Evolutionary conservation across 1,140 invertebrate genomes (phyloP), one percentile per base, ranked within the genome.

Genomic region (Zaprionus capensis): DNA sequence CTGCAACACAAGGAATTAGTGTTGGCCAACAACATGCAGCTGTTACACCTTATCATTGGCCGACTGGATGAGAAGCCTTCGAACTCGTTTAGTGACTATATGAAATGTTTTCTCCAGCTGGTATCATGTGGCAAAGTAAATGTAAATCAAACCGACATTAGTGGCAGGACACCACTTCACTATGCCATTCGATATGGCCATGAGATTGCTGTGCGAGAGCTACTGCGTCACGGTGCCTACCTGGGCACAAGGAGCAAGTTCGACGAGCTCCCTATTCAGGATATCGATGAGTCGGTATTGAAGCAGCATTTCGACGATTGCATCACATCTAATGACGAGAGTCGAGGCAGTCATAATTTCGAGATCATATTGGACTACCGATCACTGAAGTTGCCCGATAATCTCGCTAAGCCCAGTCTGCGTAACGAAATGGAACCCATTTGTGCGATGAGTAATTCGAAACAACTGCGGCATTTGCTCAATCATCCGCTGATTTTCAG

Each of bases 401-500:
- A 17, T 11, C 28, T 26, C 4, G 15, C 9, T 34, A 0, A 31
- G 7, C 14, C 2, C 2, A 53, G 20, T 15, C 20, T 11, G 17
- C 5, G 4, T 20, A 93, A 22, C 24, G 67, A 71, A 41, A 65
- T 71, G 59, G 56, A 58, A 4, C 34, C 57, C 1, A 61, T 93
- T 95, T 96, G 93, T 93, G 94, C 15, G 93, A 95, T 97, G 85
- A 95, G 95, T 28, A 86, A 94, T 72, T 94, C 95, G 24, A 93
- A 93, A 28, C 93, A 95, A 57, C 92, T 96, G 6, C 94, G 94
- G 57, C 94, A 95, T 64, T 92, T 97, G 9, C 91, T 97, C 1
- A 95, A 95, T 74, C 97, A 97, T 93, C 96, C 97, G 4, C 92
- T 97, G 0, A 94, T 97, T 4, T 95, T 95, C 0, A 96, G 96